Base-by-base conservation (phyloP, 2,113 vertebrate genomes). In the Seriola rivoliana region DNA sequence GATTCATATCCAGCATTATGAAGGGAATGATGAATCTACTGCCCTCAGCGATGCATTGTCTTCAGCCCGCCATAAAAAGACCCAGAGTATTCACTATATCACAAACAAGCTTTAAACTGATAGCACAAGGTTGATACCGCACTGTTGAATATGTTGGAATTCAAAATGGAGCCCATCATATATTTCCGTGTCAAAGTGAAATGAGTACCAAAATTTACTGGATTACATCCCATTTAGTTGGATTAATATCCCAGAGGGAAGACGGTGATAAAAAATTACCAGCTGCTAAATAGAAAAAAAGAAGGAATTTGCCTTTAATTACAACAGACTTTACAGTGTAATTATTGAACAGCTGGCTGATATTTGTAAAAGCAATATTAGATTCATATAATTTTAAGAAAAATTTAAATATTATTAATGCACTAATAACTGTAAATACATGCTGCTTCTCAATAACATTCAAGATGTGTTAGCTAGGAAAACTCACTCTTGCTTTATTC, bases 1-100 rank as follows among this genome's bases (percentile, higher is more conserved):
- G 88, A 91, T 87, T 91, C 85, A 91, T 90, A 92, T 86, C 81
- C 71, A 19, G 88, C 76, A 55, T 91, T 85, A 90, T 78, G 79
- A 82, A 75, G 82, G 57, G 87, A 71, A 82, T 90, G 90, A 91
- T 90, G 84, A 91, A 92, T 91, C 81, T 80, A 48, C 82, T 50
- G 89, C 88, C 78, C 65, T 84, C 74, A 85, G 87, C 79, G 2
- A 32, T 25, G 67, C 34, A 67, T 86, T 90, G 88, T 90, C 78
- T 73, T 73, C 78, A 7, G 59, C 81, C 78, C 42, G 6, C 78
- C 23, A 13, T 63, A 23, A 68, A 29, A 67, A 58, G 66, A 69
- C 59, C 54, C 78, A 79, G 75, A 78, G 57, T 67, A 50, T 78
- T 84, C 74, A 52, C 19, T 36, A 71, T 76, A 81, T 74, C 78